Base-by-base conservation (phyloP, 1,140 invertebrate genomes). In the Ceratina calcarata region DNA sequence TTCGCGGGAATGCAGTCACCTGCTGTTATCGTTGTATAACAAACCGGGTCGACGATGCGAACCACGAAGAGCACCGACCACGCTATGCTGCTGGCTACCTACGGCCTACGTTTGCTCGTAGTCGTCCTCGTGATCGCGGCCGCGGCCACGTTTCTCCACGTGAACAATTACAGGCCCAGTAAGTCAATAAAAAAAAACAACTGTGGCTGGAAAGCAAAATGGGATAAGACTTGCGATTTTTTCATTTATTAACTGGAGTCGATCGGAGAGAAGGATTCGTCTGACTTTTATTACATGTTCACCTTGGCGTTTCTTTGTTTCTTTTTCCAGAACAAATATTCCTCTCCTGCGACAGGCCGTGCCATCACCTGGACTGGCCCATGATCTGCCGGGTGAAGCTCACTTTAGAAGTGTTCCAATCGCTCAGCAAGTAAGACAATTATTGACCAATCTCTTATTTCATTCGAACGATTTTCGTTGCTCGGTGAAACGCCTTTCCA, bases 351-450 rank as follows among this genome's bases (percentile, higher is more conserved):
- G 95, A 96, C 87, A 93, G 96, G 86, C 95, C 96, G 81, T 96
- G 96, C 88, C 95, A 96, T 89, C 95, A 96, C 82, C 90, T 96
- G 67, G 95, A 96, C 86, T 96, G 95, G 95, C 96, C 96, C 1
- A 96, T 96, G 95, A 96, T 96, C 87, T 96, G 96, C 87, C 92
- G 96, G 57, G 94, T 96, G n/a, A 96, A 96, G 91, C 89, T 96
- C 51, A 94, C 94, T 16, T 91, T 96, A 24, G 95, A 96, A 91
- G 94, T 94, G 66, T 95, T 95, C 82, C 94, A 95, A 89, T 94
- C 94, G 10, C 92, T 95, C 62, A 95, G 94, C 93, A 95, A 94
- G 95, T 95, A 93, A 93, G 62, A 51, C n/a, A n/a, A n/a, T n/a
- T n/a, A n/a, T n/a, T n/a, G n/a, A n/a, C n/a, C n/a, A n/a, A n/a